Percentiles rank a stretch among this genome's conserved stretches.
phyloP scores from a whole-genome alignment of 1,140 invertebrate species.

The Calycopis cecrops region DNA sequence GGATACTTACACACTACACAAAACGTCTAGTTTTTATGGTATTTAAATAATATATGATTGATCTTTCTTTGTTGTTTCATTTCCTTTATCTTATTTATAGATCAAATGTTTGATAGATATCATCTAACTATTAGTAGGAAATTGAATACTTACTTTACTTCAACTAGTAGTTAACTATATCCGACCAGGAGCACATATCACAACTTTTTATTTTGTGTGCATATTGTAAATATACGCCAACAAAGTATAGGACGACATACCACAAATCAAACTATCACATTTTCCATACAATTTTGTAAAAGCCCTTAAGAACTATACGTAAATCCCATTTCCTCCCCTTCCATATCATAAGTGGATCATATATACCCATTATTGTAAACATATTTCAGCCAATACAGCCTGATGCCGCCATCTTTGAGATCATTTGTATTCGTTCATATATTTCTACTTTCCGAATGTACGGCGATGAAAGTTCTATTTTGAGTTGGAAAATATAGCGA shows the following conservation, averaged over 20 bases:
- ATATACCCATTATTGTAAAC: constrained; percentile 54
- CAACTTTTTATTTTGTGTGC: too few relatives aligned
- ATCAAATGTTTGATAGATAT: too few relatives aligned
- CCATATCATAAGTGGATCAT: constrained; percentile 44
- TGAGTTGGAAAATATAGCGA: neutral
- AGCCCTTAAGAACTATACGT: constrained; percentile 22
- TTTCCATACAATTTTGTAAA: constrained; percentile 33
- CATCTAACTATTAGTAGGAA: too few relatives aligned
- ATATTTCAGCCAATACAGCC: constrained; percentile 51
- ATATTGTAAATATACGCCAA: neutral
- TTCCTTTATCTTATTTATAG: too few relatives aligned
- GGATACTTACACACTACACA: too few relatives aligned
- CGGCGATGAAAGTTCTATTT: constrained; percentile 8
- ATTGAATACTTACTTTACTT: too few relatives aligned
- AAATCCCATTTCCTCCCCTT: constrained; percentile 32
- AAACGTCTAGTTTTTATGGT: too few relatives aligned
- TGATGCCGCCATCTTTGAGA: constrained; percentile 33
- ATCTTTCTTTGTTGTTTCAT: too few relatives aligned
- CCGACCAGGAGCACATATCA: too few relatives aligned
- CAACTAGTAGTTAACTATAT: too few relatives aligned
- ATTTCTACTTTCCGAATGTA: constrained; percentile 26
- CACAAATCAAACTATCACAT: constrained; percentile 23
- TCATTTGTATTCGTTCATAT: constrained; percentile 57
- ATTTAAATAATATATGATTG: too few relatives aligned
- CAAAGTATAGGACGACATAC: neutral